These are phyloP conservation scores for Verasper variegatus DNA, from an alignment of 2,113 vertebrate species.

Conservation along the genomic window DNA sequence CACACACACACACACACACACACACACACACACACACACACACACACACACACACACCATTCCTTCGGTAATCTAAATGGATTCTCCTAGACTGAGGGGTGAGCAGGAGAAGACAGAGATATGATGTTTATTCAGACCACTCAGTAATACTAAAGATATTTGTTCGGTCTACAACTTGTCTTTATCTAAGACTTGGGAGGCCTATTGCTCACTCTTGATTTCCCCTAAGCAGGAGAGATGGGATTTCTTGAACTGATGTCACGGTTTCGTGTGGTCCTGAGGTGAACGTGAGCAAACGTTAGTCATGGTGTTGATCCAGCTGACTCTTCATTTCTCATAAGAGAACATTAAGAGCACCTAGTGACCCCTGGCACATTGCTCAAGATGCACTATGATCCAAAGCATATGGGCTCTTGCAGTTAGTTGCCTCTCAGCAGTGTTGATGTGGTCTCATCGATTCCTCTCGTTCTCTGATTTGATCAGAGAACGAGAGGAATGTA, in stretches of 20 bases:
- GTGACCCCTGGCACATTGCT: constrained; percentile 60
- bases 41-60: constrained; percentile 14
- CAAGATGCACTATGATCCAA: constrained; percentile 62
- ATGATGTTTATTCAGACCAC: constrained; percentile 60
- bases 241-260: constrained; percentile 74
- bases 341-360: constrained; percentile 58
- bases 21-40: no score
- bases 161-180: constrained; percentile 53
- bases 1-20: no score
- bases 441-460: constrained; percentile 37
- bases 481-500: no score
- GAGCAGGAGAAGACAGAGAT: constrained; percentile 38
- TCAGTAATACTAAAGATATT: constrained; percentile 67
- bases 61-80: constrained; percentile 45
- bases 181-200: constrained; percentile 74
- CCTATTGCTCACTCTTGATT: constrained; percentile 69
- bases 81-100: constrained; percentile 42
- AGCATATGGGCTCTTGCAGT: constrained; percentile 59
- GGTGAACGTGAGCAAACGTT: constrained; percentile 70
- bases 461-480: constrained; percentile 37
- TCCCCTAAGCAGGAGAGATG: constrained; percentile 61
- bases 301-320: constrained; percentile 73
- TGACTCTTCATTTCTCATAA: constrained; percentile 73
- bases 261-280: constrained; percentile 60
- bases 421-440: constrained; percentile 25